Conservation (phyloP, 2,113 vertebrate species). For the Acrocephalus arundinaceus region DNA sequence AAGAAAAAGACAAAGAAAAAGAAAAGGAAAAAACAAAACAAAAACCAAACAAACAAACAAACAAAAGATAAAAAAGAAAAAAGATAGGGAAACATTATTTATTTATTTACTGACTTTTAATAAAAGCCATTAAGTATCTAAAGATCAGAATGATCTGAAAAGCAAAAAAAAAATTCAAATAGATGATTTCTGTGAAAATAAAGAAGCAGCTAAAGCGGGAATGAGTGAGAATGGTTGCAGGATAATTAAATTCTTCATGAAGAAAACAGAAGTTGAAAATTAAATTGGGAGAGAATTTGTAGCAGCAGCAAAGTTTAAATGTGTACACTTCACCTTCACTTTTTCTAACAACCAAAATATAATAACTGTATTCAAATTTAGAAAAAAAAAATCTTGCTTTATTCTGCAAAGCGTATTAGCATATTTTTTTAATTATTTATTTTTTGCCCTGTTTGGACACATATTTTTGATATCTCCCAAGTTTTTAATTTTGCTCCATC, state of each 20-base stretch:
- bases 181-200: slow-evolving; percentile 1
- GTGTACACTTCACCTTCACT: not conserved
- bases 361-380: not conserved
- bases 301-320: not conserved
- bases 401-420: not conserved
- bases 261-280: not conserved
- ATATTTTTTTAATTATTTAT: not conserved
- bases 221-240: not conserved
- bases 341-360: not conserved
- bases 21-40: too few relatives aligned
- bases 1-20: too few relatives aligned
- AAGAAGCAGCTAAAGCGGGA: not conserved
- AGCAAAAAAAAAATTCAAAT: not conserved
- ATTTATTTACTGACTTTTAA: slow-evolving; percentile 2
- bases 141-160: not conserved
- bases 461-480: not conserved
- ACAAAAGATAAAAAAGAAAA: too few relatives aligned
- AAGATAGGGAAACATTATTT: not conserved
- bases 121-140: not conserved
- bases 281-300: not conserved
- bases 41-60: too few relatives aligned
- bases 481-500: not conserved
- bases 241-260: not conserved
- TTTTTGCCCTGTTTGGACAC: not conserved
- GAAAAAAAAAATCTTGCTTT: not conserved